Conservation (phyloP, 2,797 vertebrate species). For the Picus viridis region DNA sequence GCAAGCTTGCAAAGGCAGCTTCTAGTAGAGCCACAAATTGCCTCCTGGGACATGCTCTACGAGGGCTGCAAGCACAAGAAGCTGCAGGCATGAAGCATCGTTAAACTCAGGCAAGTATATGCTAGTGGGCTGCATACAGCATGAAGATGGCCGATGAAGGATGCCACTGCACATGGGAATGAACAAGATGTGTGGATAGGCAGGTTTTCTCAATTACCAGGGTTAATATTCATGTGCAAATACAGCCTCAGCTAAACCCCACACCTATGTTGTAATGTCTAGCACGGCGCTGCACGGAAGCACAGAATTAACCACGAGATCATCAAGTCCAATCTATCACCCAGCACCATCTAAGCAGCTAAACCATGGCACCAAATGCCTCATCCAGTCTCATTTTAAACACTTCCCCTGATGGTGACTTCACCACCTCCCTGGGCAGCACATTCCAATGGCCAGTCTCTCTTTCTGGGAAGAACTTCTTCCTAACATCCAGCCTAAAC, state of each 20-base stretch:
- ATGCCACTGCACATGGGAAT: background rate
- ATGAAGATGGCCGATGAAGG: background rate
- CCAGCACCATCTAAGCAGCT: too few relatives aligned
- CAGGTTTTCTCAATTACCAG: conserved; percentile 61
- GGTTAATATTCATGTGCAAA: conserved; percentile 74
- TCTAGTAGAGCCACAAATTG: background rate
- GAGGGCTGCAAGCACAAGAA: background rate
- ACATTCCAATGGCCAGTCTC: too few relatives aligned
- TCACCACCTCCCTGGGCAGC: too few relatives aligned
- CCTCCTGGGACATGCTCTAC: background rate
- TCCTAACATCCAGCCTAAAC: too few relatives aligned
- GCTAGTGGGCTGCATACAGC: background rate
- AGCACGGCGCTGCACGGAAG: background rate
- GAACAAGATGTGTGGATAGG: conserved; percentile 57
- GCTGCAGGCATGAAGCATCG: too few relatives aligned
- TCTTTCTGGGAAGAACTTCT: too few relatives aligned
- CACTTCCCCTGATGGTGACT: too few relatives aligned
- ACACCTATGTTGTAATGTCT: conserved; percentile 72
- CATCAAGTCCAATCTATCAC: too few relatives aligned
- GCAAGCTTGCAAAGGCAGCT: background rate
- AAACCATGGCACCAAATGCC: too few relatives aligned
- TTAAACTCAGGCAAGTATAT: background rate
- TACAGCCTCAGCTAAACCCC: conserved; percentile 68
- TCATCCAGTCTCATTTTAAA: too few relatives aligned
- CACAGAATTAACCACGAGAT: too few relatives aligned